Conservation (phyloP, 2,888 invertebrate species). For the Anodontia alba region DNA sequence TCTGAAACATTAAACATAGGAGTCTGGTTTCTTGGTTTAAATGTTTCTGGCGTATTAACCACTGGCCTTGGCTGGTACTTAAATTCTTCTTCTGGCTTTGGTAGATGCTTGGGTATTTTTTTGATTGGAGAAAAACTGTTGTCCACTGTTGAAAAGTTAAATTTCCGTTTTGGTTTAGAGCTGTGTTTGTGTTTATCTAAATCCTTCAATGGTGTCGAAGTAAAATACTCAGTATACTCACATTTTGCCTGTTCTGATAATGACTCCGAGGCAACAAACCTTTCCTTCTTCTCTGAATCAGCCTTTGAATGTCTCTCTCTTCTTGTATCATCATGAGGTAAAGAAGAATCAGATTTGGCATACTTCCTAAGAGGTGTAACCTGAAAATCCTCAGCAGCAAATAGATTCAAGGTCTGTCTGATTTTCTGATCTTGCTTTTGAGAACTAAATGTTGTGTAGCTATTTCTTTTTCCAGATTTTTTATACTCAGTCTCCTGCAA, state of each 20-base stretch:
- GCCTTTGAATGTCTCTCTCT: background rate
- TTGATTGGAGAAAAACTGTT: background rate
- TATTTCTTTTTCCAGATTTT: background rate
- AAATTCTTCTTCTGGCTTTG: conserved; percentile 18
- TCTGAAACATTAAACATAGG: background rate
- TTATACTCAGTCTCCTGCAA: background rate
- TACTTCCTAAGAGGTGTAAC: conserved; percentile 58
- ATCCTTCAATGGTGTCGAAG: conserved; percentile 10
- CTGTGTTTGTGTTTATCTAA: background rate
- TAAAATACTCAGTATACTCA: background rate
- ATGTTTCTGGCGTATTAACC: conserved; percentile 1
- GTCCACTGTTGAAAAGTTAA: background rate
- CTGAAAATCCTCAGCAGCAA: conserved; percentile 65
- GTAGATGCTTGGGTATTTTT: background rate
- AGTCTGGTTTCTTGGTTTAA: background rate
- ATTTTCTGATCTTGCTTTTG: background rate
- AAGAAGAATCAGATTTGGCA: background rate
- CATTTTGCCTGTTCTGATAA: background rate
- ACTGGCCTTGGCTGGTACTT: conserved; percentile 24
- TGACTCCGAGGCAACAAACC: background rate
- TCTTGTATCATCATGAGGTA: background rate
- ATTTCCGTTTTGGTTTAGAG: background rate
- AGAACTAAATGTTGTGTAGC: conserved; percentile 20
- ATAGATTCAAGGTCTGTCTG: conserved; percentile 31
- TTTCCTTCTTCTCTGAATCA: background rate